Evolutionary conservation across 2,797 vertebrate species (phyloP).

Genomic region (Eulemur rubriventer): DNA sequence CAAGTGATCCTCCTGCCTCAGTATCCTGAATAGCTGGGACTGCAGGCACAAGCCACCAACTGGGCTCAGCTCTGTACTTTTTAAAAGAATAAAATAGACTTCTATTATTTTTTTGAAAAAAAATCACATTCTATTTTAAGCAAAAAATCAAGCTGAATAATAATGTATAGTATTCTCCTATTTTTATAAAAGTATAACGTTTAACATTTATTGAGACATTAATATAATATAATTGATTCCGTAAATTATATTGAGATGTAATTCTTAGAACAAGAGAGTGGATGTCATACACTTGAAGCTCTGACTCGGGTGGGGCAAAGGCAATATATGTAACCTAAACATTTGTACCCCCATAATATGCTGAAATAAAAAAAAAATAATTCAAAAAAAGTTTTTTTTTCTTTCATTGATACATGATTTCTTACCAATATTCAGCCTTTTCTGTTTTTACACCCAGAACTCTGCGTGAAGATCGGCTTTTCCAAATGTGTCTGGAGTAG

Average conservation of each 20-base stretch:
- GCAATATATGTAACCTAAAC: too few species aligned
- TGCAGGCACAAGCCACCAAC: too few species aligned
- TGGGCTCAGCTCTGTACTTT: accelerated
- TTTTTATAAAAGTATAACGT: not conserved
- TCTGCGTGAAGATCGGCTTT: not conserved
- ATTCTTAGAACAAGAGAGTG: not conserved
- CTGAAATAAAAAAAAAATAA: too few species aligned
- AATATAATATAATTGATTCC: not conserved
- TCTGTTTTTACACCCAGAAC: not conserved
- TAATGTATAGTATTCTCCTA: not conserved
- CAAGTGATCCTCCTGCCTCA: not conserved
- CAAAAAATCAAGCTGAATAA: not conserved
- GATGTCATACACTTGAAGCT: not conserved
- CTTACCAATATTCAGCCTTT: not conserved
- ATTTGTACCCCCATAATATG: too few species aligned
- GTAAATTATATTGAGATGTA: not conserved
- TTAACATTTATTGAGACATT: not conserved
- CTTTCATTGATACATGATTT: not conserved
- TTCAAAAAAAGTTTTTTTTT: not conserved
- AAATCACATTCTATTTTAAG: not conserved
- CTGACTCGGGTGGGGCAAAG: too few species aligned
- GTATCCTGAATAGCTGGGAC: not conserved
- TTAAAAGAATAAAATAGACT: not conserved
- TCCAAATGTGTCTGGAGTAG: not conserved
- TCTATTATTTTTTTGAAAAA: not conserved